phyloP scores from a whole-genome alignment of 2,113 vertebrate species.

The Parus major region DNA sequence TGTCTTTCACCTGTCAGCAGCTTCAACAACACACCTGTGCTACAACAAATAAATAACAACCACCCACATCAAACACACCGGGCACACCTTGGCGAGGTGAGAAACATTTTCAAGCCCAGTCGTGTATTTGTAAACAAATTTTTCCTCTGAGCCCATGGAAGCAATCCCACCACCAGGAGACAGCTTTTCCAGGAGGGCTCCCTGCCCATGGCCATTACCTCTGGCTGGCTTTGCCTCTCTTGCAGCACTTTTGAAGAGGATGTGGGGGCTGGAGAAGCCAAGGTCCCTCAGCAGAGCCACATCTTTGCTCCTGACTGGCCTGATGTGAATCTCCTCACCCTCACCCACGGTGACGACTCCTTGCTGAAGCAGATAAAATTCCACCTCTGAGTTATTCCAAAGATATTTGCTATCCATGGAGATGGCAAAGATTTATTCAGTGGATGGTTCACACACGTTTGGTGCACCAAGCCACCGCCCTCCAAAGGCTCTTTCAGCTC shows the following conservation, averaged over 20 bases:
- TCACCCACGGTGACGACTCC: neutral
- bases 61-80: neutral
- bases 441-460: neutral
- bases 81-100: neutral
- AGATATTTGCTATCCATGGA: neutral
- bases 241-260: conserved; percentile 7
- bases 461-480: neutral
- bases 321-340: conserved; percentile 20
- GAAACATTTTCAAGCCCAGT: neutral
- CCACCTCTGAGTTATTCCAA: conserved; percentile 4
- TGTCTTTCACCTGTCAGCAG: neutral
- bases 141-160: neutral
- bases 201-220: neutral
- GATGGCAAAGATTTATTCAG: neutral
- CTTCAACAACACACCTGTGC: neutral
- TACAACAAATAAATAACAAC: neutral
- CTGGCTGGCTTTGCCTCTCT: neutral
- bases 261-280: conserved; percentile 12
- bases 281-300: neutral
- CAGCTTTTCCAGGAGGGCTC: neutral
- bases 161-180: neutral
- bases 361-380: conserved; percentile 52
- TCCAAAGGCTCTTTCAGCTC: neutral
- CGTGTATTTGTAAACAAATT: neutral
- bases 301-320: conserved; percentile 42